Percentiles rank a stretch among this genome's conserved stretches.
These are phyloP conservation scores for Gymnosoma rotundatum DNA, from an alignment of 2,888 invertebrate species.

Conservation along the genomic window DNA sequence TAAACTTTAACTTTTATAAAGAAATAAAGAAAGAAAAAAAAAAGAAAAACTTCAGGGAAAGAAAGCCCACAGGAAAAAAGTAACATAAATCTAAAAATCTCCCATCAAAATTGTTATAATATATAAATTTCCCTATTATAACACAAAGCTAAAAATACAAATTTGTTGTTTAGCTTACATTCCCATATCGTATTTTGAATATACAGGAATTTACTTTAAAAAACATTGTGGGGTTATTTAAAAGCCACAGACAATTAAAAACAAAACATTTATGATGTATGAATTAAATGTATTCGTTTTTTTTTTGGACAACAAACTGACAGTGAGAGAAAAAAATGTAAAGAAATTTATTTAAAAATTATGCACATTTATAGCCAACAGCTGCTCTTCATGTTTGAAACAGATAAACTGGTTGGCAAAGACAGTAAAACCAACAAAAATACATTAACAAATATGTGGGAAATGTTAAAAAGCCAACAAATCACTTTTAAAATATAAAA, in stretches of 20 bases:
- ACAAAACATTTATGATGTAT: conserved; percentile 38
- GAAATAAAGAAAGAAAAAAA: conserved; percentile 14
- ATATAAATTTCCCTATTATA: too few relatives aligned
- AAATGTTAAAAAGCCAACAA: conserved; percentile 52
- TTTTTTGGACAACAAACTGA: conserved; percentile 2
- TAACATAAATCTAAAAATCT: background rate
- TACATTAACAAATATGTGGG: conserved; percentile 36
- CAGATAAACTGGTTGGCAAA: conserved; percentile 35
- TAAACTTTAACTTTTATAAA: conserved; percentile 55
- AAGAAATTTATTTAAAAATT: conserved; percentile 48
- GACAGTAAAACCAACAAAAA: conserved; percentile 1
- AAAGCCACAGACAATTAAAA: conserved; percentile 33
- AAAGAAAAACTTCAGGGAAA: conserved; percentile 21
- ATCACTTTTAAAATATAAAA: conserved; percentile 49
- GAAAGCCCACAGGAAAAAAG: background rate
- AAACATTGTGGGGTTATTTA: conserved; percentile 22
- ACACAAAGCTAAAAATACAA: background rate
- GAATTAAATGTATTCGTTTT: conserved; percentile 32
- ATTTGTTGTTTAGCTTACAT: background rate
- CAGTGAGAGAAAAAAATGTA: background rate
- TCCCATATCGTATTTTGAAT: conserved; percentile 12
- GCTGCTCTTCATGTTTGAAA: conserved; percentile 56
- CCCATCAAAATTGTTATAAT: too few relatives aligned
- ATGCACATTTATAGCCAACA: conserved; percentile 47
- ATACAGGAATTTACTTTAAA: conserved; percentile 1